These are phyloP conservation scores for Planiliza haematocheilus DNA, from an alignment of 2,113 vertebrate genomes.

Conservation along the genomic window DNA sequence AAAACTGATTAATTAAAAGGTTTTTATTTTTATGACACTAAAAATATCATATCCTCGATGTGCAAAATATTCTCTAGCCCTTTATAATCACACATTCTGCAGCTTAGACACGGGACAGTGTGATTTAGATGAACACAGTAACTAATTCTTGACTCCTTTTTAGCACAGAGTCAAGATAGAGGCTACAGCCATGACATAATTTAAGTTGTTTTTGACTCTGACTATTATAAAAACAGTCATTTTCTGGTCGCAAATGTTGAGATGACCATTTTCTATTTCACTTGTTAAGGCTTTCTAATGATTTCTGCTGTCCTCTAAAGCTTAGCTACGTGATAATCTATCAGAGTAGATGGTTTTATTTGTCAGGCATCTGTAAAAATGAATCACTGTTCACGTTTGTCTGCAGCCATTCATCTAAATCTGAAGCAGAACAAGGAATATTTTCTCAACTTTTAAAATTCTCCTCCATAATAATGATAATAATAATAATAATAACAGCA, in stretches of 20 bases:
- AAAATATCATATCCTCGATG: background rate
- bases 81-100: constrained; percentile 5
- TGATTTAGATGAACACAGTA: constrained; percentile 33
- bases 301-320: background rate
- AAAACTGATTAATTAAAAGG: background rate
- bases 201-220: too few species aligned
- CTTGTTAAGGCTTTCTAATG: background rate
- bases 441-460: constrained; percentile 7
- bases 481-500: background rate
- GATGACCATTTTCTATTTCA: background rate
- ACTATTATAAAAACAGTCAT: too few species aligned
- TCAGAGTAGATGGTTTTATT: background rate
- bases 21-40: background rate
- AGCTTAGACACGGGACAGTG: background rate
- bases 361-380: background rate
- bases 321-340: background rate
- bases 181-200: constrained; percentile 39
- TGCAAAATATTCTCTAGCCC: background rate
- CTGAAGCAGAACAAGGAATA: background rate
- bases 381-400: too few species aligned
- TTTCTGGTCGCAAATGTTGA: background rate
- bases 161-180: constrained; percentile 63
- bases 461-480: background rate
- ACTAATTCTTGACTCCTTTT: constrained; percentile 66
- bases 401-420: too few species aligned